Base-by-base conservation (phyloP, 1,140 invertebrate genomes). In the Drosophila rhopaloa region DNA sequence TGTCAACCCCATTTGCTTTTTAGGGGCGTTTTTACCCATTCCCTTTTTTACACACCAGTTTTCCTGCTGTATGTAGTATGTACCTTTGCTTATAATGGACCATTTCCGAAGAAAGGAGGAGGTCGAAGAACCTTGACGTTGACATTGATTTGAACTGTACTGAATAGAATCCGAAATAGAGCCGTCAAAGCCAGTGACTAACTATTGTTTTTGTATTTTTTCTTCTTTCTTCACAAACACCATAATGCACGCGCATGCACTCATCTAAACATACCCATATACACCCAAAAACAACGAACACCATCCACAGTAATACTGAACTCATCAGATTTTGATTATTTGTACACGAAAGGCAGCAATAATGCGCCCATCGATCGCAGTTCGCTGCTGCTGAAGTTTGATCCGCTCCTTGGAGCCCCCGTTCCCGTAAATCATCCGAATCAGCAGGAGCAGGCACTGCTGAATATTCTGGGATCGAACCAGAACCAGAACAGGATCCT, bases 251-350 rank as follows among this genome's bases (percentile, higher is more conserved):
- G 63, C 59, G 65, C 83, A 89, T 89, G 63, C 29, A 74, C 48
- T 46, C 46, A 61, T 48, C 35, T 38, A 67, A 38, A 70, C 56
- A 47, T 29, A 57, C 7, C 32, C 65, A 74, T 11, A 32, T 37
- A 57, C 29, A 62, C 51, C 67, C n/a, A 32, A 16, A 59, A 50
- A 67, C 44, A 14, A 27, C 44, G 24, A 41, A 44, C 40, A 63
- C 41, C 43, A 72, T 72, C 29, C 35, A 58, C 72, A 92, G 91
- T 92, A 58, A 83, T 92, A 74, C 74, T 92, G 24, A 91, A 91
- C 55, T 79, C 91, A 82, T 92, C 83, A 62, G 91, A 92, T 77
- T 92, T 92, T 59, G 91, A 92, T 76, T 92, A 88, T 85, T 74
- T 92, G 56, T 90, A 84, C 61, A 90, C 91, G 29, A 92, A 92